Conservation (phyloP, 2,113 vertebrate species). For the Coptodon rendalli region DNA sequence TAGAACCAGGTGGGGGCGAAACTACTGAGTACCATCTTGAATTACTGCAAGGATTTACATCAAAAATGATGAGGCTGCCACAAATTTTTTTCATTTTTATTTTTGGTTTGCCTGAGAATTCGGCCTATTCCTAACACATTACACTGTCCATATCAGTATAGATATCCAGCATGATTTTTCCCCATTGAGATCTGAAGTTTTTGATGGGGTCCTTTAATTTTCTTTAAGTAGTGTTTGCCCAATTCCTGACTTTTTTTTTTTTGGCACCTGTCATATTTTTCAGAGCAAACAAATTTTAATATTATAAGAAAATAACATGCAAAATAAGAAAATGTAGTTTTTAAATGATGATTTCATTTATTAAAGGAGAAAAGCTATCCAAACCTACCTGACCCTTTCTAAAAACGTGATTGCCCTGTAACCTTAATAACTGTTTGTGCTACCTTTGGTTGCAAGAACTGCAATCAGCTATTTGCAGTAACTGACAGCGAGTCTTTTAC, state of each 20-base stretch:
- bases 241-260: neutral
- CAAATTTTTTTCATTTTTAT: neutral
- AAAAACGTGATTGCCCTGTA: neutral
- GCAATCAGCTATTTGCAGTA: neutral
- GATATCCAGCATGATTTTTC: neutral
- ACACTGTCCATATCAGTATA: neutral
- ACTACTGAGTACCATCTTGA: neutral
- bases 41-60: neutral
- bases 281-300: neutral
- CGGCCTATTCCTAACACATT: neutral
- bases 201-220: neutral
- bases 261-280: neutral
- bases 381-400: neutral
- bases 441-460: neutral
- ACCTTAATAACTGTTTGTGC: neutral
- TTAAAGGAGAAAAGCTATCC: neutral
- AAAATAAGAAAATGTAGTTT: neutral
- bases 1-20: neutral
- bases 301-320: neutral
- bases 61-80: neutral
- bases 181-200: neutral
- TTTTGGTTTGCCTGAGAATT: neutral
- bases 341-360: neutral
- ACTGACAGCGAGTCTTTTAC: neutral
- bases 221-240: neutral